Base-by-base conservation (phyloP, 2,113 vertebrate genomes). In the Carassius auratus region DNA sequence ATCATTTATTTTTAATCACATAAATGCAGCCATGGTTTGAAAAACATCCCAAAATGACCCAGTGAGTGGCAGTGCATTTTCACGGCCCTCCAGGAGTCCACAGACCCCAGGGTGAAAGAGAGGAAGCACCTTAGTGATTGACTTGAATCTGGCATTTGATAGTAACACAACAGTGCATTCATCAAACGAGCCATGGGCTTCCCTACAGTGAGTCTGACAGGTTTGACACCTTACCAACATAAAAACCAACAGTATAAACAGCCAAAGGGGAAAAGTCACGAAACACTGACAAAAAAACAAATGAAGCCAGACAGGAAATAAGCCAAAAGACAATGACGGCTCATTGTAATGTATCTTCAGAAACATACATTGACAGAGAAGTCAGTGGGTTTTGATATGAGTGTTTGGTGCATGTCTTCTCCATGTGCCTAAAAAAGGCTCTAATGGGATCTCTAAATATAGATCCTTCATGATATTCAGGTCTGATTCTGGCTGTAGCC, bases 381-480 rank as follows among this genome's bases (percentile, higher is more conserved):
- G 4, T 80, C 36, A 5, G 23, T 48, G 61, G 21, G 30, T n/a
- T 78, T 38, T 69, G 52, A 50, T n/a, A 19, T 38, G 38, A 0
- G 57, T 62, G 78, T 81, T 50, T 64, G 78, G 78, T 48, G 59
- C 78, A 80, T 48, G 59, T 26, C 38, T 42, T 64, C 59, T 80
- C 79, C 19, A 1, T 42, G 19, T n/a, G 9, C 61, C 76, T 61
- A 52, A 68, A 30, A 48, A 82, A 33, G 45, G 19, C 42, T 52
- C 12, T 83, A 73, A 73, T 83, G 66, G 26, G 19, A 83, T 71
- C 30, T 73, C 68, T 74, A 83, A 83, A 73, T 73, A 52, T 73
- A 69, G 81, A 83, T 83, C 64, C 80, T 81, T 52, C 80, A 55
- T 55, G 64, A 82, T 52, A 36, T 82, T 68, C 80, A 82, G 80